These are phyloP conservation scores for Mythimna ferrago DNA, from an alignment of 2,888 invertebrate genomes.

Conservation along the genomic window DNA sequence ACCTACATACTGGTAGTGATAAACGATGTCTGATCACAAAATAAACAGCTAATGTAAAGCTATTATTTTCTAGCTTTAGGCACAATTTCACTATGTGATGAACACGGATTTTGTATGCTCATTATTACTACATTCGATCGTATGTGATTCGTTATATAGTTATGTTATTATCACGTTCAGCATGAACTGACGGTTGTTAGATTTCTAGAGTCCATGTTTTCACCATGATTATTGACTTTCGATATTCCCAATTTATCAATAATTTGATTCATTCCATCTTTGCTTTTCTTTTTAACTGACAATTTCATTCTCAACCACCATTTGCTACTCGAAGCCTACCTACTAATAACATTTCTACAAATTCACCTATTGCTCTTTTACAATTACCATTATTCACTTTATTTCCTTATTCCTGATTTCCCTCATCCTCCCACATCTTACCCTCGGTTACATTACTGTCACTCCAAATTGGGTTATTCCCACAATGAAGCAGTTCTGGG, in stretches of 20 bases:
- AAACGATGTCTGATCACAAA: slow-evolving; percentile 42
- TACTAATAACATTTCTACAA: not conserved
- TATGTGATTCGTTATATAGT: slow-evolving; percentile 4
- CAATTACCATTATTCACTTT: slow-evolving; percentile 49
- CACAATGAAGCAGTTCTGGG: slow-evolving; percentile 74
- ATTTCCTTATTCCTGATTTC: slow-evolving; percentile 47
- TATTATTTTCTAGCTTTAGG: slow-evolving; percentile 42
- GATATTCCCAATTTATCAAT: not conserved
- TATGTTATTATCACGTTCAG: not conserved
- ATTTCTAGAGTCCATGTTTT: slow-evolving; percentile 14
- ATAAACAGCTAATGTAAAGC: slow-evolving; percentile 32
- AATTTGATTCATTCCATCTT: not conserved
- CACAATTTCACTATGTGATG: slow-evolving; percentile 27
- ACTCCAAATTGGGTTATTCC: slow-evolving; percentile 74
- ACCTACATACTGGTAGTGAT: slow-evolving; percentile 26
- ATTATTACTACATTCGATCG: slow-evolving; percentile 30
- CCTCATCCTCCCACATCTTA: slow-evolving; percentile 36
- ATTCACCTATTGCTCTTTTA: not conserved
- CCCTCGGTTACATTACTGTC: slow-evolving; percentile 63
- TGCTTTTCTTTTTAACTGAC: not conserved
- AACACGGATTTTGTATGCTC: not conserved
- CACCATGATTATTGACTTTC: slow-evolving; percentile 29
- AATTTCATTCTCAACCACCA: not conserved
- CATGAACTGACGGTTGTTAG: slow-evolving; percentile 3
- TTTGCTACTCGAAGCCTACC: too few relatives aligned